Evolutionary conservation across 2,888 invertebrate species (phyloP).

Genomic region (Timema cristinae): DNA sequence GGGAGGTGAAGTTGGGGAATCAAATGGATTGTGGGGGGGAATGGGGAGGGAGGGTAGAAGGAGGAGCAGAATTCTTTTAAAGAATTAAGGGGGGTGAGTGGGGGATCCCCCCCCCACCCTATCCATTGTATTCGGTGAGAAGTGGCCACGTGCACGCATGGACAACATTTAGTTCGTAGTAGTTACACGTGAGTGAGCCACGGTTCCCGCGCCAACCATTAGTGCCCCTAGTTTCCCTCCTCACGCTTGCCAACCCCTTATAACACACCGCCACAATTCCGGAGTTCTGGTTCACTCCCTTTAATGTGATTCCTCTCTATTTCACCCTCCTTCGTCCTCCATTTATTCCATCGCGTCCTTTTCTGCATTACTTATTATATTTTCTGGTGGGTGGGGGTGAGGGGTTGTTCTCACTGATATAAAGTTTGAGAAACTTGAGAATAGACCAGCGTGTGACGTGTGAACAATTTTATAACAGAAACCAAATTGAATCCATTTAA

Average conservation of each 20-base stretch:
- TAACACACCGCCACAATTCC: background rate
- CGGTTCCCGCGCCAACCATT: background rate
- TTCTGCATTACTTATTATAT: too few species aligned
- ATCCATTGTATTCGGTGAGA: constrained; percentile 19
- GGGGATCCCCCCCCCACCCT: background rate
- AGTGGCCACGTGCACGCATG: constrained; percentile 21
- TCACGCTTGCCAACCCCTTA: background rate
- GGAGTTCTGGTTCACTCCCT: constrained; percentile 5
- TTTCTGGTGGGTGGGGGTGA: too few species aligned
- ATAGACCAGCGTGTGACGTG: too few species aligned
- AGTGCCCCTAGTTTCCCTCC: background rate
- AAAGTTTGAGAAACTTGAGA: too few species aligned
- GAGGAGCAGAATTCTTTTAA: constrained; percentile 9
- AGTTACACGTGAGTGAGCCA: background rate
- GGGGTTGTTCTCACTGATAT: too few species aligned
- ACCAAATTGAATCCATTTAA: too few species aligned
- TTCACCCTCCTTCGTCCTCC: constrained; percentile 7
- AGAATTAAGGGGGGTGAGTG: background rate
- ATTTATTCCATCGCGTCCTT: background rate
- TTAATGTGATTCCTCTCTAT: constrained; percentile 3
- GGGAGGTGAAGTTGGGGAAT: background rate
- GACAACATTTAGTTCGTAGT: background rate
- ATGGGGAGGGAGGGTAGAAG: constrained; percentile 13
- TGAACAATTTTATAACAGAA: too few species aligned
- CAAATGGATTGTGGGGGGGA: constrained; percentile 3